phyloP scores from a whole-genome alignment of 2,888 invertebrate genomes.

The Lydus trimaculatus region DNA sequence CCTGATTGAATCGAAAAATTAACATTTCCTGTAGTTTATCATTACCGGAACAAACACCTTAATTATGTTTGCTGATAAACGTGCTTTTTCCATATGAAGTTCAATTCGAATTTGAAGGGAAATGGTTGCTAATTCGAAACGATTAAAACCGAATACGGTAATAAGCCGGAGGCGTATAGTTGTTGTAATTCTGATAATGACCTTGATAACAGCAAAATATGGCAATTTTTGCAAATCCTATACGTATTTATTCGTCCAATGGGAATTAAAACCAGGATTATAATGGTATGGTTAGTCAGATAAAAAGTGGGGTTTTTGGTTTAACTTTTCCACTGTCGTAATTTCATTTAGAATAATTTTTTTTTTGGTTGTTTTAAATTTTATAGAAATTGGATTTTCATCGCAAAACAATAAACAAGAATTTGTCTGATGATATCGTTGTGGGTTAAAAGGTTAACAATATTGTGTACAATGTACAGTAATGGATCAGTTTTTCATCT shows the following conservation, averaged over 20 bases:
- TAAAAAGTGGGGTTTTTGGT: conserved; percentile 52
- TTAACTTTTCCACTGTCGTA: conserved; percentile 46
- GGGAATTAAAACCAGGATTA: conserved; percentile 54
- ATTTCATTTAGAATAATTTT: conserved; percentile 43
- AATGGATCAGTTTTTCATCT: neutral
- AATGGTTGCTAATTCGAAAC: too few species aligned
- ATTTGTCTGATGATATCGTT: neutral
- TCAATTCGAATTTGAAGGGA: conserved; percentile 23
- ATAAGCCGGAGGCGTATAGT: conserved; percentile 46
- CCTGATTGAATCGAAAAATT: neutral
- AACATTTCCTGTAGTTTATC: too few species aligned
- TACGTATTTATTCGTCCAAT: conserved; percentile 54
- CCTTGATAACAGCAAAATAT: conserved; percentile 60
- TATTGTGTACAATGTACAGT: neutral
- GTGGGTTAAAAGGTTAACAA: neutral
- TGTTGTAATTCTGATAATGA: conserved; percentile 61
- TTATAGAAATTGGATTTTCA: conserved; percentile 2
- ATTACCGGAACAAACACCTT: conserved; percentile 9
- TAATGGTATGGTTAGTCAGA: conserved; percentile 47
- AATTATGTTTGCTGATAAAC: neutral
- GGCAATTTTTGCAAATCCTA: conserved; percentile 59
- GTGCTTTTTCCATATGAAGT: neutral
- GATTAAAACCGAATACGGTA: conserved; percentile 40
- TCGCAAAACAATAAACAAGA: neutral
- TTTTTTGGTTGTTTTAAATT: neutral